Percentiles rank a stretch among this genome's conserved stretches.
Conservation (phyloP, 2,888 invertebrate genomes). For the Halocaridina rubra region DNA sequence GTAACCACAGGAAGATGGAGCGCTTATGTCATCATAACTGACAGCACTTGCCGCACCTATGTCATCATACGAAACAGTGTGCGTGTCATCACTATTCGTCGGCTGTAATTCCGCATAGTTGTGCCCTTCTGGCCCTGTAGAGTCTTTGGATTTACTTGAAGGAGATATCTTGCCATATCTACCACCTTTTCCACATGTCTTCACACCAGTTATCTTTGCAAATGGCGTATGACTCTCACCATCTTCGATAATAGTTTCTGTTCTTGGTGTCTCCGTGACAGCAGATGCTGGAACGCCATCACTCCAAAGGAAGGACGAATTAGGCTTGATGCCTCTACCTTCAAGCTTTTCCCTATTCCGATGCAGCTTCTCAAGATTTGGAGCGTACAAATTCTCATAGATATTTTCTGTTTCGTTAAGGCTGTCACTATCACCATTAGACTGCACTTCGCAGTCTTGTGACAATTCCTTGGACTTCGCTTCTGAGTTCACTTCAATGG, state of each 20-base stretch:
- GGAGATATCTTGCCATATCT: conserved; percentile 26
- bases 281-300: conserved; percentile 32
- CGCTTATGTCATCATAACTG: conserved; percentile 64
- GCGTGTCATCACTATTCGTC: conserved; percentile 39
- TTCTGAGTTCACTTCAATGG: conserved; percentile 11
- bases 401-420: conserved; percentile 57
- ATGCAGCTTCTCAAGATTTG: conserved; percentile 51
- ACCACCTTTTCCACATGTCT: conserved; percentile 15
- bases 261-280: neutral
- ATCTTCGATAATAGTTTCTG: conserved; percentile 21
- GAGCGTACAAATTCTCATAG: conserved; percentile 59
- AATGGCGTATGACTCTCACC: conserved; percentile 30
- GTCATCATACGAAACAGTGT: conserved; percentile 58
- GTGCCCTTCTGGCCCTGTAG: conserved; percentile 12
- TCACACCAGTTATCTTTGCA: conserved; percentile 36
- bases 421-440: conserved; percentile 39
- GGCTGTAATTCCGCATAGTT: conserved; percentile 58
- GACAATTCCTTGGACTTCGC: neutral
- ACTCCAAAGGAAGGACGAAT: conserved; percentile 62
- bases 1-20: conserved; percentile 62
- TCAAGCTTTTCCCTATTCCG: conserved; percentile 56
- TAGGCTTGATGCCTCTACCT: conserved; percentile 56
- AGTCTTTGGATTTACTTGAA: conserved; percentile 10
- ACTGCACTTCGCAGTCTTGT: neutral
- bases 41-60: conserved; percentile 56